Conservation (phyloP, 2,113 vertebrate species). For the Elachura formosa region DNA sequence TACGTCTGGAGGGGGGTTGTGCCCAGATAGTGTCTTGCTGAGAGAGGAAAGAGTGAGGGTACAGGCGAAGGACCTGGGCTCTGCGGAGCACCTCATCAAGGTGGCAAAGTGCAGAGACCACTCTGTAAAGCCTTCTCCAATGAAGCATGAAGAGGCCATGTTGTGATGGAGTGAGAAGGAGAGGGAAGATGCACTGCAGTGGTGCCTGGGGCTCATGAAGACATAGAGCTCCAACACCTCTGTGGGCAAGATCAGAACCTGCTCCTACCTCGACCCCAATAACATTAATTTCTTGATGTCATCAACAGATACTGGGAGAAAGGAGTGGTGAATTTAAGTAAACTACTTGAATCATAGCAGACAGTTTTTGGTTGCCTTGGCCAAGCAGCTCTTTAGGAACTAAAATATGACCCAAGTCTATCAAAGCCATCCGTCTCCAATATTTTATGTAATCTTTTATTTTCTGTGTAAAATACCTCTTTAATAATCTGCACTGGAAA, state of each 20-base stretch:
- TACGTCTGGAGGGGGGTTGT: neutral
- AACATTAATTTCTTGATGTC: neutral
- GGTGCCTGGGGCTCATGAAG: neutral
- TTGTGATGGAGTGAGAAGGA: fast-evolving
- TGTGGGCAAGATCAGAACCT: neutral
- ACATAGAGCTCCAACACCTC: neutral
- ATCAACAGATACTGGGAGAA: neutral
- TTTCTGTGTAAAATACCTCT: neutral
- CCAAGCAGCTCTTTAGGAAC: neutral
- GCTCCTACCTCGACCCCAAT: neutral
- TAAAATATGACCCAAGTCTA: neutral
- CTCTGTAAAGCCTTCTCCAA: neutral
- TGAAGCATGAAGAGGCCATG: fast-evolving
- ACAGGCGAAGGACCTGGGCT: fast-evolving
- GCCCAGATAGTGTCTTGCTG: neutral
- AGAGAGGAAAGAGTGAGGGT: neutral
- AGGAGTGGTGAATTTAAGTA: neutral
- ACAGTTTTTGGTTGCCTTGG: neutral
- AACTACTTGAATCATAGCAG: neutral
- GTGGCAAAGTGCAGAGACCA: neutral
- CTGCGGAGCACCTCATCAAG: fast-evolving
- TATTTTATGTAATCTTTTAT: neutral
- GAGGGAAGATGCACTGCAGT: neutral
- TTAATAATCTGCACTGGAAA: neutral
- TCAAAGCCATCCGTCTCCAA: neutral